Evolutionary conservation across 2,888 invertebrate genomes (phyloP).

Genomic region (Leptinotarsa juncta): DNA sequence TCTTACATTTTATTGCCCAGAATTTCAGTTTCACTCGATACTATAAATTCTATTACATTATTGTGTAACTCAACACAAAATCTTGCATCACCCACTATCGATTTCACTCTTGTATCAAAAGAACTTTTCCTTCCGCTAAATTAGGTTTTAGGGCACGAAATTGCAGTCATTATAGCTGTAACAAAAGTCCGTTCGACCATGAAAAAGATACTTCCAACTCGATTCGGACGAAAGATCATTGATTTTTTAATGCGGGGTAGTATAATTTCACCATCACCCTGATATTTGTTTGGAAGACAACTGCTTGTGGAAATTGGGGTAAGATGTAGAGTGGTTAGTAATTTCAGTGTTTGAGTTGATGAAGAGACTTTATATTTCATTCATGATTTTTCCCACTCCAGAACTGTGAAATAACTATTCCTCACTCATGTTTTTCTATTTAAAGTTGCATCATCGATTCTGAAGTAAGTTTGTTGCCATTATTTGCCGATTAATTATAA

Average conservation of each 20-base stretch:
- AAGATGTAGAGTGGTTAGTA: neutral
- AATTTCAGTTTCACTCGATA: too few relatives aligned
- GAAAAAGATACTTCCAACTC: constrained; percentile 30
- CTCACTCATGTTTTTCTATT: too few relatives aligned
- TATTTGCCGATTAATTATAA: too few relatives aligned
- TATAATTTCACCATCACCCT: neutral
- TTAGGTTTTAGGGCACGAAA: constrained; percentile 38
- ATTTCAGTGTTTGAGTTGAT: too few relatives aligned
- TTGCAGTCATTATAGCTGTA: constrained; percentile 38
- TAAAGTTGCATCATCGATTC: too few relatives aligned
- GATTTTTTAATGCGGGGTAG: constrained; percentile 18
- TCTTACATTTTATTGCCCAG: too few relatives aligned
- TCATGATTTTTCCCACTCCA: too few relatives aligned
- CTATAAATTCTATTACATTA: too few relatives aligned
- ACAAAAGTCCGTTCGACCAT: constrained; percentile 40
- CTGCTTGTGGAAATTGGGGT: neutral
- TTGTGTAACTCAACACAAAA: too few relatives aligned
- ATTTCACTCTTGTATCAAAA: constrained; percentile 28
- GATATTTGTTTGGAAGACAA: neutral
- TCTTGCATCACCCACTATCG: constrained; percentile 3
- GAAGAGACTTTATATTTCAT: too few relatives aligned
- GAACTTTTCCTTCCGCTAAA: constrained; percentile 42
- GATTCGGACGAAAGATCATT: constrained; percentile 14
- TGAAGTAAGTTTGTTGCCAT: too few relatives aligned
- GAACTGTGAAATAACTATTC: too few relatives aligned